phyloP scores from a whole-genome alignment of 1,140 invertebrate species.

The Euglossa dilemma region DNA sequence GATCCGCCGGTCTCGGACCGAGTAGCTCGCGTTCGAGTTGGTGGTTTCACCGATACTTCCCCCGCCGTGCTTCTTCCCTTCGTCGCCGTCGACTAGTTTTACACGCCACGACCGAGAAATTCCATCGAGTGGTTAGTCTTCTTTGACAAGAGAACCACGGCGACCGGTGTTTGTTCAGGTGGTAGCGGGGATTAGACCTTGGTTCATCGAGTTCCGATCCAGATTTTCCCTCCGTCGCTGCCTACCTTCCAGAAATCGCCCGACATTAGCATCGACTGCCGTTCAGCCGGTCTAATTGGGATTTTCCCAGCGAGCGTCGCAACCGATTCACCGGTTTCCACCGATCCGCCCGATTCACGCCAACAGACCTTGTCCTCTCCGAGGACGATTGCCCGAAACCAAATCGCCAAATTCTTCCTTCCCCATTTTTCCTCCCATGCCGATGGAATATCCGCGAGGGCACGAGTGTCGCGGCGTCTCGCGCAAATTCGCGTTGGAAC shows the following conservation, averaged over 20 bases:
- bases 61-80: background rate
- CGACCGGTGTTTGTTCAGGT: constrained; percentile 62
- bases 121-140: constrained; percentile 55
- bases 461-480: no score
- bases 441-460: no score
- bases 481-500: background rate
- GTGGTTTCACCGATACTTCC: background rate
- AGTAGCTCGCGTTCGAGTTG: background rate
- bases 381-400: no score
- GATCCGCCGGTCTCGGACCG: background rate
- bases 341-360: constrained; percentile 11
- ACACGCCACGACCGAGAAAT: constrained; percentile 22
- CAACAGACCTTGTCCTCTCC: no score
- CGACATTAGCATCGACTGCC: constrained; percentile 25
- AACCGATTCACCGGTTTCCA: background rate
- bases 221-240: constrained; percentile 46
- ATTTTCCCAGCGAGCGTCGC: constrained; percentile 11
- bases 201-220: constrained; percentile 42
- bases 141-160: constrained; percentile 44
- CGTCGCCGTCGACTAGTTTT: constrained; percentile 4
- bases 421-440: no score
- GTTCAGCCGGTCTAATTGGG: constrained; percentile 40
- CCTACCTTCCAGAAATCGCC: constrained; percentile 39
- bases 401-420: background rate
- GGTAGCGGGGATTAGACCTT: constrained; percentile 51